Evolutionary conservation across 2,113 vertebrate genomes (phyloP), one percentile per base, ranked within the genome.

Genomic region (Microtus richardsoni): DNA sequence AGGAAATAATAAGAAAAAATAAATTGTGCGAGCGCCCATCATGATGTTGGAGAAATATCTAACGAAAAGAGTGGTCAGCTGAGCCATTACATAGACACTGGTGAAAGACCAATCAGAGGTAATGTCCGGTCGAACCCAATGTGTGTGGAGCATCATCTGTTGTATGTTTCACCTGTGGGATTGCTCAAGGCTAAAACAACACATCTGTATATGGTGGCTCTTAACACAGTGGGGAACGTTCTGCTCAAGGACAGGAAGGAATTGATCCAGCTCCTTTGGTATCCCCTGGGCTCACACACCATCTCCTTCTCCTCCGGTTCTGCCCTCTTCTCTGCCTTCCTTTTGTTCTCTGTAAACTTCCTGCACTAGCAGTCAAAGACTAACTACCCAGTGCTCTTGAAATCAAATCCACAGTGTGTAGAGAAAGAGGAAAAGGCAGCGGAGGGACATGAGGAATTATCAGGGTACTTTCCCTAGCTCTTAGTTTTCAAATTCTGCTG

Each of bases 391-490:
- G 13, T 94, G 13, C 3, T 52, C 17, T 85, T 82, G 74, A 64
- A 54, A 91, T 49, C 74, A 96, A 92, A 86, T 92, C 52, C 60
- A 62, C 66, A 52, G 7, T 82, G 26, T 78, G 88, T 83, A 75
- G 14, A 71, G 5, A 60, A 33, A 39, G 26, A 92, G 14, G 16
- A 91, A 5, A n/a, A 83, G 54, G 54, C 24, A 5, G 7, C 36
- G 2, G 16, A 68, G 17, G 0, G 80, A 47, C 6, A 58, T 9
- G 2, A 39, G 13, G 70, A 77, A 44, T 70, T 9, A 71, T 64
- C 44, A 58, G 36, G 44, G 4, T 92, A 22, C 64, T 93, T 92
- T 94, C 22, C 10, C 6, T 80, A 41, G 4, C 52, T 71, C 7
- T 52, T 6, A 64, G 47, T 49, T 79, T 94, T 86, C 52, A 73